Base-by-base conservation (phyloP, 2,797 vertebrate species). In the Halcyon chelicuti region DNA sequence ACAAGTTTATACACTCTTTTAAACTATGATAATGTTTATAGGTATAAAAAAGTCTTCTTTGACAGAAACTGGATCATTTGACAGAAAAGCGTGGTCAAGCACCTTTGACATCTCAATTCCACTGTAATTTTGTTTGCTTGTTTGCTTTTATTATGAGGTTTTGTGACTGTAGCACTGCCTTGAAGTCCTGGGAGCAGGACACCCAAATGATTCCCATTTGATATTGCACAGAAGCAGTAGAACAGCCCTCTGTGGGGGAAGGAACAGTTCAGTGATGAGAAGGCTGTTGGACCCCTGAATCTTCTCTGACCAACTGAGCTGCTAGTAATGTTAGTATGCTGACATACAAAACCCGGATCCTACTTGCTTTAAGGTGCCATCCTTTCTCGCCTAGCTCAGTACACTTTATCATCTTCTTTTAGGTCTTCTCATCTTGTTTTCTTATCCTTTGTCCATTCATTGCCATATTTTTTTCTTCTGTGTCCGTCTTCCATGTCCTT, bases 201-300 rank as follows among this genome's bases (percentile, higher is more conserved):
- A 57, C 2, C 1, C 6, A 31, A 58, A 91, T 86, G 65, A n/a
- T 40, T 46, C 19, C 57, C 13, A 15, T 42, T 88, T 0, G 0
- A 2, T 25, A 72, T n/a, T 35, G 26, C 11, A 57, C 3, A 63
- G 28, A 80, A 89, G 49, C n/a, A 49, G 26, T 44, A 68, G 9
- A 73, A 61, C 5, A 86, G 3, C 16, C 14, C 9, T 68, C 78
- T n/a, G 9, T 62, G 26, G 4, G 12, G 16, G 18, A 61, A 65
- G 37, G 28, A 88, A 77, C 23, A 57, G 14, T 12, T 70, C 28
- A 15, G 15, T 15, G 14, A 26, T 90, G 49, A 66, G 44, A 74
- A 87, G 35, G 10, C 10, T 60, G 3, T 57, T 33, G 39, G 22
- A 67, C 3, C 5, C 16, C 19, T 1, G 0, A 77, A 37, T 54